Conservation (phyloP, 2,113 vertebrate genomes). For the Onychorhynchus coronatus region DNA sequence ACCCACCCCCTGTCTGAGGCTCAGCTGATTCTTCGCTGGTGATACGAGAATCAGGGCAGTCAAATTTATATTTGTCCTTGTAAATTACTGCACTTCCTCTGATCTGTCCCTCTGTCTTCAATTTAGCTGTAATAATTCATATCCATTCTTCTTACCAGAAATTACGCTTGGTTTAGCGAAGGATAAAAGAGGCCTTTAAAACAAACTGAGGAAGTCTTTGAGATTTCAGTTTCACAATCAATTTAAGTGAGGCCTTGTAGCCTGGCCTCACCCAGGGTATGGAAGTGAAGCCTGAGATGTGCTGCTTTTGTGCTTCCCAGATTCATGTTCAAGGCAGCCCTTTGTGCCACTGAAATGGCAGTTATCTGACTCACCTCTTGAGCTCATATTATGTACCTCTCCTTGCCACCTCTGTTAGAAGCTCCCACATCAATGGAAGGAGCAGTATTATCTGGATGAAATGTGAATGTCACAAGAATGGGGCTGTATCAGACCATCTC, state of each 20-base stretch:
- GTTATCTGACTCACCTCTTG: neutral
- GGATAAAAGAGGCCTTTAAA: neutral
- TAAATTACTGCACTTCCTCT: neutral
- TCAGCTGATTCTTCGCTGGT: neutral
- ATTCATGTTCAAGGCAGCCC: neutral
- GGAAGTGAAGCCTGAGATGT: neutral
- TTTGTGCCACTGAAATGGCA: neutral
- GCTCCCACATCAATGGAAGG: neutral
- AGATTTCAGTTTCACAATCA: neutral
- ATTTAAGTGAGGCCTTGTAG: neutral
- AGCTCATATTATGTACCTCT: neutral
- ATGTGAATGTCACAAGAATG: neutral
- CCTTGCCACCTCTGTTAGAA: neutral
- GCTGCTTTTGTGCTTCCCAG: neutral
- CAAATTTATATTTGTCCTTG: neutral
- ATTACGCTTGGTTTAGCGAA: neutral
- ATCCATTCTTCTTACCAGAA: neutral
- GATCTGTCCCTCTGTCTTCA: neutral
- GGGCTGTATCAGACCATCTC: conserved; percentile 2
- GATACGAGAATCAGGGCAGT: neutral
- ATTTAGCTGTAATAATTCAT: neutral
- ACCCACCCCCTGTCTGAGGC: neutral
- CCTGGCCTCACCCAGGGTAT: neutral
- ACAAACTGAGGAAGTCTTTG: neutral
- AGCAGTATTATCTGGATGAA: conserved; percentile 7